These are phyloP conservation scores for Junonia oenone DNA, from an alignment of 2,888 invertebrate genomes.

Conservation along the genomic window DNA sequence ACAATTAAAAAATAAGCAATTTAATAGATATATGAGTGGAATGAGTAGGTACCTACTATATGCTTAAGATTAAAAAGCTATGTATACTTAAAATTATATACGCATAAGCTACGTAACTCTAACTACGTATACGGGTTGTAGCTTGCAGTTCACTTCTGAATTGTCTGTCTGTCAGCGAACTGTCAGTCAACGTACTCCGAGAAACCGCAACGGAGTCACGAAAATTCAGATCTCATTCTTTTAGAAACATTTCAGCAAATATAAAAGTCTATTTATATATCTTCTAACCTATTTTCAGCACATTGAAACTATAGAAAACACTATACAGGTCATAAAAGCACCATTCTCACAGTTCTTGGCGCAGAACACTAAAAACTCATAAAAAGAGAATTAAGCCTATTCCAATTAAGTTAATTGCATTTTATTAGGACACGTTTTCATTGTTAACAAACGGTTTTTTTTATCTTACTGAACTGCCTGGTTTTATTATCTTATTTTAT, in stretches of 20 bases:
- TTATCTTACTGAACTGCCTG: background rate
- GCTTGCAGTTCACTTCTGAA: too few relatives aligned
- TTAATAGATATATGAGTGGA: too few relatives aligned
- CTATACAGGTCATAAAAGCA: slow-evolving; percentile 21
- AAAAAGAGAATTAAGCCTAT: slow-evolving; percentile 52
- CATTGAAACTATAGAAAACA: slow-evolving; percentile 18
- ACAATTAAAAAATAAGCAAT: too few relatives aligned
- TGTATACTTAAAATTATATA: too few relatives aligned
- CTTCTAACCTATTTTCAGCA: slow-evolving; percentile 12
- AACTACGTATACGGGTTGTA: too few relatives aligned
- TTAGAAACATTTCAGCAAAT: background rate
- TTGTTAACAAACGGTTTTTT: background rate
- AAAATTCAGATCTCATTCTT: background rate
- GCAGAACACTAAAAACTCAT: slow-evolving; percentile 33
- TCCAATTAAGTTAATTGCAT: slow-evolving; percentile 57
- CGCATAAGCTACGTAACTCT: too few relatives aligned
- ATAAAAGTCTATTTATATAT: background rate
- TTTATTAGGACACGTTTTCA: slow-evolving; percentile 35
- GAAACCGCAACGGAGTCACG: background rate
- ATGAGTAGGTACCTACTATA: too few relatives aligned
- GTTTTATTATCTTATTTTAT: too few relatives aligned
- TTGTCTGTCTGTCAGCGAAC: too few relatives aligned
- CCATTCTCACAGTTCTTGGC: slow-evolving; percentile 26
- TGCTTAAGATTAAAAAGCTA: too few relatives aligned
- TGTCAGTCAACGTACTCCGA: too few relatives aligned